phyloP scores from a whole-genome alignment of 1,140 invertebrate species.

The Euglossa dilemma region DNA sequence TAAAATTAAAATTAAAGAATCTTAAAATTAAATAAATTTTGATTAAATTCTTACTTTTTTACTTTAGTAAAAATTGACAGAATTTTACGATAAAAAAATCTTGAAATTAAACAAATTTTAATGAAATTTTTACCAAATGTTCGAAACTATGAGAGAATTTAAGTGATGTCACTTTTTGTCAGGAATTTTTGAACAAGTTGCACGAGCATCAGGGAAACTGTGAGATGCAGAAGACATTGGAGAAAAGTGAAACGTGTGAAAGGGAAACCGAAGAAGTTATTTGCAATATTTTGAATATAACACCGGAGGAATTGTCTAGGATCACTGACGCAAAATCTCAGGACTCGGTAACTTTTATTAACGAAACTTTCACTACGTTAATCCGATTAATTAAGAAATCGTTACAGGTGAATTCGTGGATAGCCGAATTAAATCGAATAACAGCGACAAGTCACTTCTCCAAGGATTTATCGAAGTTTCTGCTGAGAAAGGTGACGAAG shows the following conservation, averaged over 20 bases:
- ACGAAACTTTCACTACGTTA: background rate
- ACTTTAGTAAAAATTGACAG: no score
- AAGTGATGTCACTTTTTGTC: background rate
- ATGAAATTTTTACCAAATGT: no score
- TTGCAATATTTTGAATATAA: conserved; percentile 68
- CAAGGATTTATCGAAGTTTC: conserved; percentile 52
- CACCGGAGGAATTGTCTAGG: conserved; percentile 55
- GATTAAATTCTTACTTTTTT: no score
- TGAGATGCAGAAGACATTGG: conserved; percentile 1
- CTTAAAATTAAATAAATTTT: no score
- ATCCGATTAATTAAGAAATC: no score
- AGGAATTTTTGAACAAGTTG: conserved; percentile 59
- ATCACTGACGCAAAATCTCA: conserved; percentile 53
- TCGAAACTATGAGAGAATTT: background rate
- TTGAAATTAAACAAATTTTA: background rate
- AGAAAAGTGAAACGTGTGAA: conserved; percentile 53
- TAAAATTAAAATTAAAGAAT: no score
- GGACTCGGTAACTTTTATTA: conserved; percentile 37
- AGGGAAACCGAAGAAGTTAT: conserved; percentile 61
- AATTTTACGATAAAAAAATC: no score
- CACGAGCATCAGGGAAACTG: conserved; percentile 27
- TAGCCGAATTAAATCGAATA: conserved; percentile 55
- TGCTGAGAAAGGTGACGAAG: conserved; percentile 35
- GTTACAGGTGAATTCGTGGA: conserved; percentile 58
- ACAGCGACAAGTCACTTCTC: conserved; percentile 48